Evolutionary conservation across 1,140 invertebrate genomes (phyloP), one percentile per base, ranked within the genome.

Genomic region (Choristoneura fumiferana): DNA sequence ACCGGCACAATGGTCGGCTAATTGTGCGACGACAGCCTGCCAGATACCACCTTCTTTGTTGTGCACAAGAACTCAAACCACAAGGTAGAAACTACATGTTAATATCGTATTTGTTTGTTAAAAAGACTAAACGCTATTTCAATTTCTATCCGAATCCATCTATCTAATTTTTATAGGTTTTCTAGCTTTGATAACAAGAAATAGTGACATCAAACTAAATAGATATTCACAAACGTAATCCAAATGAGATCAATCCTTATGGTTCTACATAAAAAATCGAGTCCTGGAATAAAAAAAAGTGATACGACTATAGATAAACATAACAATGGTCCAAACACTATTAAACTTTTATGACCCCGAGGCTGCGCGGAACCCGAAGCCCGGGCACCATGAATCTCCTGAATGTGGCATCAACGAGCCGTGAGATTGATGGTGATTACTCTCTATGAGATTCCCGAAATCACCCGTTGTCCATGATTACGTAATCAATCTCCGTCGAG

Each of bases 401-500:
- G 71, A 74, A 73, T 80, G 60, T 58, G 65, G 61, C 71, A 64
- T 73, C 82, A 83, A 85, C 78, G 76, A 85, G 74, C 73, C 74
- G 75, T 81, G 73, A 81, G 76, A 83, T 80, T 64, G 71, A 83
- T 81, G 79, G 78, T 76, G 73, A 83, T 82, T 79, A 76, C 73
- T 69, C 67, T 81, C 76, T 82, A 84, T 79, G 78, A 77, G 69
- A 71, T 72, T 78, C 75, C 78, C 74, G 67, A 82, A 81, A 82
- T 76, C 71, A 73, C 60, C 67, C 67, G 73, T 74, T 82, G 73
- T 76, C 70, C 75, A 73, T 84, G 81, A 86, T 84, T 83, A 81
- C 79, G 73, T 76, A 81, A 86, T 86, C 78, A 86, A 86, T 86
- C 83, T 80, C 71, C 73, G 81, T 84, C 81, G 72, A 29, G 75